Evolutionary conservation across 2,888 invertebrate species (phyloP).

Genomic region (Sphaerophoria taeniata): DNA sequence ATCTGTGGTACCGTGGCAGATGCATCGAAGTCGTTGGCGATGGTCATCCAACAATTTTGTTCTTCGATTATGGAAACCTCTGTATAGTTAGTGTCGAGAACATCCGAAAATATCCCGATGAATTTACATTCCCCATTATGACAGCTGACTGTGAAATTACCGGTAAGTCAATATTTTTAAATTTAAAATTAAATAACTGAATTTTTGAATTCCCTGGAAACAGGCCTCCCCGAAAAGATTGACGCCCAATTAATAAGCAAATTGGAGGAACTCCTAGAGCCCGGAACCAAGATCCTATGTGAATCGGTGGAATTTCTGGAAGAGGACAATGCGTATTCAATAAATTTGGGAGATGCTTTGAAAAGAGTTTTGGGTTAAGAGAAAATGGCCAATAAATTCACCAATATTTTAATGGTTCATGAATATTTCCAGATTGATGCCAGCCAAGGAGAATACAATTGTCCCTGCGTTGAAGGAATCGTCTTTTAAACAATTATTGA

Average conservation of each 20-base stretch:
- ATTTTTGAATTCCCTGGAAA: background rate
- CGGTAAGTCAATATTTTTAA: constrained; percentile 68
- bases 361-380: constrained; percentile 16
- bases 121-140: constrained; percentile 79
- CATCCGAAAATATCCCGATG: constrained; percentile 80
- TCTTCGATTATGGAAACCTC: constrained; percentile 81
- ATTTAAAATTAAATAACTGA: background rate
- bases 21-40: constrained; percentile 81
- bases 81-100: constrained; percentile 76
- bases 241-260: constrained; percentile 18
- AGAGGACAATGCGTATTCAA: constrained; percentile 45
- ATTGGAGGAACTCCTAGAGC: constrained; percentile 25
- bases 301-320: constrained; percentile 39
- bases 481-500: too few species aligned
- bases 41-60: constrained; percentile 80
- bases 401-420: too few species aligned
- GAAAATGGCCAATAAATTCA: too few species aligned
- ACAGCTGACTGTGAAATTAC: constrained; percentile 78
- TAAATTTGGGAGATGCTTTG: constrained; percentile 34
- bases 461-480: too few species aligned
- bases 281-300: constrained; percentile 45
- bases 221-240: constrained; percentile 47
- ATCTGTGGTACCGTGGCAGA: constrained; percentile 80
- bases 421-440: too few species aligned
- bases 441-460: too few species aligned